Conservation (phyloP, 2,113 vertebrate species). For the Triplophysa rosa region DNA sequence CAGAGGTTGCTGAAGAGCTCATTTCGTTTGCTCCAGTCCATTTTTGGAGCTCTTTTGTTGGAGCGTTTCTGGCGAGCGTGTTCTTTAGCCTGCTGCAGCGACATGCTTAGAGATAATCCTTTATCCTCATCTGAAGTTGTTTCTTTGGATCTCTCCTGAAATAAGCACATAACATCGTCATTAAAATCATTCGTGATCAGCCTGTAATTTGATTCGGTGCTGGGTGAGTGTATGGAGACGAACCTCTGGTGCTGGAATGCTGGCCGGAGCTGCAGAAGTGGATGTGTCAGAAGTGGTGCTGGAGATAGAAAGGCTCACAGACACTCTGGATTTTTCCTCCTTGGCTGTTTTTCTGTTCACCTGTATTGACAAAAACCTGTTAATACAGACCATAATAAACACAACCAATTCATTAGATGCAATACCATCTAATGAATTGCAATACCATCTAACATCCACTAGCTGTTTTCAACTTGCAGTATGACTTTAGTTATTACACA, state of each 20-base stretch:
- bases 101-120: conserved; percentile 79
- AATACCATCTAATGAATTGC: too few relatives aligned
- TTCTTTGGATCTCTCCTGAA: conserved; percentile 38
- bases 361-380: conserved; percentile 53
- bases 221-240: conserved; percentile 37
- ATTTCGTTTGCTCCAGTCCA: conserved; percentile 99
- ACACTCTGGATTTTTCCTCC: conserved; percentile 60
- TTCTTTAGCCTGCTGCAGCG: conserved; percentile 91
- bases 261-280: conserved; percentile 58
- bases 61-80: conserved; percentile 90
- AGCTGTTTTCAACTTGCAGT: background rate
- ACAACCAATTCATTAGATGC: background rate
- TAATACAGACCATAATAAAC: background rate
- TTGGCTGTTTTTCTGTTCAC: conserved; percentile 61
- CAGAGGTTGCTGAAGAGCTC: conserved; percentile 97
- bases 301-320: conserved; percentile 71
- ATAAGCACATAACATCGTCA: background rate
- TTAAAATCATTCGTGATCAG: background rate
- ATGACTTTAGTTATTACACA: background rate
- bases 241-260: conserved; percentile 68
- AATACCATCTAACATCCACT: background rate
- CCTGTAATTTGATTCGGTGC: too few relatives aligned
- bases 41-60: conserved; percentile 90
- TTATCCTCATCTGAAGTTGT: background rate
- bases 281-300: conserved; percentile 73